Evolutionary conservation across 1,140 invertebrate genomes (phyloP).

Genomic region (Trichonephila inaurata): DNA sequence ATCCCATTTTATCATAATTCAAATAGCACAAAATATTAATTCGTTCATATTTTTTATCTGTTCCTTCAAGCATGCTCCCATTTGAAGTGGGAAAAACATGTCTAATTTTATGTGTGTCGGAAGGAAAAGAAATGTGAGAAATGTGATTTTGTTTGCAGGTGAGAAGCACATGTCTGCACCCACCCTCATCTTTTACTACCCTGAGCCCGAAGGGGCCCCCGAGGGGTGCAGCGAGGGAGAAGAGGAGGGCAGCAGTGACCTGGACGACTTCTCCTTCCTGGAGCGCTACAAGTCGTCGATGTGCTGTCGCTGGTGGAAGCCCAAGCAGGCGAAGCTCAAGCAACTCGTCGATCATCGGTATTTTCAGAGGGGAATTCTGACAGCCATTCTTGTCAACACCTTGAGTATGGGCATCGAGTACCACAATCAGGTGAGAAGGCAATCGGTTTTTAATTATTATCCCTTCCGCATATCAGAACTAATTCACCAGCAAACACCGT

Average conservation of each 20-base stretch:
- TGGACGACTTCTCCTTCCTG: slow-evolving; percentile 68
- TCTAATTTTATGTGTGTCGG: no score
- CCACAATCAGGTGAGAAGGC: slow-evolving; percentile 87
- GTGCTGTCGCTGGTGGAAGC: slow-evolving; percentile 72
- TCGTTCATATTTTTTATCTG: no score
- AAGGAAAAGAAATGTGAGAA: no score
- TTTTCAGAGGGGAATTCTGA: slow-evolving; percentile 97
- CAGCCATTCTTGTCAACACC: slow-evolving; percentile 99
- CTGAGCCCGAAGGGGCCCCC: slow-evolving; percentile 70
- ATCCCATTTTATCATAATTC: no score
- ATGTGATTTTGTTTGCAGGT: slow-evolving; percentile 61
- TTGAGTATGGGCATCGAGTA: slow-evolving; percentile 99
- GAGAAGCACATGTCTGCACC: slow-evolving; percentile 80
- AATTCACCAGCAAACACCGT: no score
- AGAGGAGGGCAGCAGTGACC: slow-evolving; percentile 76
- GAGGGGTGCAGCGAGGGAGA: slow-evolving; percentile 76
- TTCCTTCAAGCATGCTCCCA: no score
- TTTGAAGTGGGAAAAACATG: no score
- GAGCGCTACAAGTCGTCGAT: slow-evolving; percentile 13
- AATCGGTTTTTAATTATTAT: neutral
- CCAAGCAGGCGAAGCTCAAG: slow-evolving; percentile 75
- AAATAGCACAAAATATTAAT: no score
- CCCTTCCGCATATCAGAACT: neutral
- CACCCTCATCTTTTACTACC: slow-evolving; percentile 78
- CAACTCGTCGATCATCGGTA: slow-evolving; percentile 78